A percentile compares a stretch with the other conserved stretches of the same genome.
These are phyloP conservation scores for Psix sp. DNA, from an alignment of 1,140 invertebrate genomes.

Conservation along the genomic window DNA sequence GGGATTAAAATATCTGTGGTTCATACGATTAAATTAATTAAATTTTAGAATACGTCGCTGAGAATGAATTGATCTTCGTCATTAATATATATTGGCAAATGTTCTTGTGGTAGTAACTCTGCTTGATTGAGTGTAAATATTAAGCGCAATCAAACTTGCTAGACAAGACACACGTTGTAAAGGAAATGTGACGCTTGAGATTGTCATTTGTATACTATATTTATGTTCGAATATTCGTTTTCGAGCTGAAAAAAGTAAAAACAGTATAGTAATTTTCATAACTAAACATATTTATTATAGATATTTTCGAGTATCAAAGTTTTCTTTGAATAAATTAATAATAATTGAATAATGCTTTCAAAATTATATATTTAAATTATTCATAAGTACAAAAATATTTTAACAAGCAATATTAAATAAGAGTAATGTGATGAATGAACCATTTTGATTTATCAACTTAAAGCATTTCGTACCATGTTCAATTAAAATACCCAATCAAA, in stretches of 20 bases:
- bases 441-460: too few species aligned
- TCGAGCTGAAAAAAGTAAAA: slow-evolving; percentile 6
- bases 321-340: too few species aligned
- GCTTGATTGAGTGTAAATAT: slow-evolving; percentile 72
- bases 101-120: slow-evolving; percentile 33
- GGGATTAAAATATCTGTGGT: too few species aligned
- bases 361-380: too few species aligned
- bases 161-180: slow-evolving; percentile 53
- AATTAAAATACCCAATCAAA: slow-evolving; percentile 33
- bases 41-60: neutral
- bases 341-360: too few species aligned
- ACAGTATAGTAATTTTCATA: neutral
- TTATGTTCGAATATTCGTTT: slow-evolving; percentile 32
- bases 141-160: slow-evolving; percentile 72
- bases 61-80: slow-evolving; percentile 33
- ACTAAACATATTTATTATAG: too few species aligned
- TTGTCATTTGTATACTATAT: slow-evolving; percentile 29
- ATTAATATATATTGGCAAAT: slow-evolving; percentile 65
- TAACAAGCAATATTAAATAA: too few species aligned
- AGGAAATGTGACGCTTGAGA: slow-evolving; percentile 57
- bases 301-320: too few species aligned
- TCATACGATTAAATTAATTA: slow-evolving; percentile 32
- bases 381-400: too few species aligned
- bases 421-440: too few species aligned
- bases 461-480: slow-evolving; percentile 12